Percentiles rank a stretch among this genome's conserved stretches.
phyloP scores from a whole-genome alignment of 64 coral and sea anemone species.

The Dendronephthya gigantea region DNA sequence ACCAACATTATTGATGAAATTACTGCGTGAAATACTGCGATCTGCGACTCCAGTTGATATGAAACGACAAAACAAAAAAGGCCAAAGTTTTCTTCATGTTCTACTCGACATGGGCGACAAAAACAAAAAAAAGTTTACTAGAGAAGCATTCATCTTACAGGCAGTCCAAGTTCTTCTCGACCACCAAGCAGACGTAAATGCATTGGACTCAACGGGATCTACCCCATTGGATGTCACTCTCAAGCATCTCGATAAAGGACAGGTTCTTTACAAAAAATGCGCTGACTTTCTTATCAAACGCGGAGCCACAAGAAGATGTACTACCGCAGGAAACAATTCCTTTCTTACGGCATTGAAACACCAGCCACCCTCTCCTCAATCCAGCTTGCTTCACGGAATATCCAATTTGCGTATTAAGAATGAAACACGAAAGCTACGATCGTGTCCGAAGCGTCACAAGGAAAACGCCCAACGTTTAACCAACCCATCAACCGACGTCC shows the following conservation, averaged over 20 bases:
- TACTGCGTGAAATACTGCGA: not conserved
- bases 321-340: not conserved
- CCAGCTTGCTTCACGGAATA: not conserved
- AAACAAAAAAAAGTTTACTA: not conserved
- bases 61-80: not conserved
- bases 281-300: not conserved
- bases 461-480: not conserved
- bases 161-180: not conserved
- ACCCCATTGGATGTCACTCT: too few relatives aligned
- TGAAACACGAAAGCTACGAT: not conserved
- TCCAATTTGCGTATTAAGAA: not conserved
- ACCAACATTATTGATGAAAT: not conserved
- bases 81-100: not conserved
- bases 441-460: not conserved
- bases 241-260: too few relatives aligned
- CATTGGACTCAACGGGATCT: too few relatives aligned
- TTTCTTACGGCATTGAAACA: not conserved
- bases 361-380: not conserved
- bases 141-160: not conserved
- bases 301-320: not conserved
- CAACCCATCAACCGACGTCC: not conserved
- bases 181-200: too few relatives aligned
- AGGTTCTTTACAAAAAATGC: not conserved
- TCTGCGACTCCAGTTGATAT: not conserved
- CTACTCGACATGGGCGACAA: not conserved